Conservation (phyloP, 2,113 vertebrate species). For the Smithornis capensis region DNA sequence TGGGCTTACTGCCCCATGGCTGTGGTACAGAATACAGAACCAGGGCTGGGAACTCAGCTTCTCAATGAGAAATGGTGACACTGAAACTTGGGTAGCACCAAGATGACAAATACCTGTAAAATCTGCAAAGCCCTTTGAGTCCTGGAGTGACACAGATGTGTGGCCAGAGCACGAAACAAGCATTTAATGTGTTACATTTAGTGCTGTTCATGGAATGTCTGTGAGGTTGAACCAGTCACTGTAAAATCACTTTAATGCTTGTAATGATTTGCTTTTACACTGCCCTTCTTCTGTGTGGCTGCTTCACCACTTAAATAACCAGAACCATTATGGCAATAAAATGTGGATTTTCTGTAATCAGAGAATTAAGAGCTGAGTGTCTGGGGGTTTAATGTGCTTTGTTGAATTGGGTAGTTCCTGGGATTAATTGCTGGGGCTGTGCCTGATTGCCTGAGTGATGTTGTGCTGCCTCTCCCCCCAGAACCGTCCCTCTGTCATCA, state of each 20-base stretch:
- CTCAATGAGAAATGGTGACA: background rate
- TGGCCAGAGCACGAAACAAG: background rate
- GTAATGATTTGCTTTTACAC: background rate
- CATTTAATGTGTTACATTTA: background rate
- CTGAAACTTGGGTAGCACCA: background rate
- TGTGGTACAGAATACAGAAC: background rate
- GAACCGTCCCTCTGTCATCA: conserved; percentile 98
- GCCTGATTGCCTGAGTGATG: background rate
- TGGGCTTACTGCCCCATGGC: background rate
- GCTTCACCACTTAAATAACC: background rate
- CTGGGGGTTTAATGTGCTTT: background rate
- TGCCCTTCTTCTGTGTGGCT: background rate
- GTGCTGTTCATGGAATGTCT: background rate
- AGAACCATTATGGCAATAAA: background rate
- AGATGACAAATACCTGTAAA: background rate
- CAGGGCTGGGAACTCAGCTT: background rate
- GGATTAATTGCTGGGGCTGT: background rate
- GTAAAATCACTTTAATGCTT: background rate
- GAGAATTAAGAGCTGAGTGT: background rate
- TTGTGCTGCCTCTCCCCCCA: conserved; percentile 36
- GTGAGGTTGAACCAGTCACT: background rate
- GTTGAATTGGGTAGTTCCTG: background rate
- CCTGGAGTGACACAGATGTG: background rate
- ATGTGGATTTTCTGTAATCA: background rate
- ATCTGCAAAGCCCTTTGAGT: background rate